Evolutionary conservation across 37 sponge, comb jelly and placozoan species (phyloP).

Genomic region (Cladorhizidae sp.): DNA sequence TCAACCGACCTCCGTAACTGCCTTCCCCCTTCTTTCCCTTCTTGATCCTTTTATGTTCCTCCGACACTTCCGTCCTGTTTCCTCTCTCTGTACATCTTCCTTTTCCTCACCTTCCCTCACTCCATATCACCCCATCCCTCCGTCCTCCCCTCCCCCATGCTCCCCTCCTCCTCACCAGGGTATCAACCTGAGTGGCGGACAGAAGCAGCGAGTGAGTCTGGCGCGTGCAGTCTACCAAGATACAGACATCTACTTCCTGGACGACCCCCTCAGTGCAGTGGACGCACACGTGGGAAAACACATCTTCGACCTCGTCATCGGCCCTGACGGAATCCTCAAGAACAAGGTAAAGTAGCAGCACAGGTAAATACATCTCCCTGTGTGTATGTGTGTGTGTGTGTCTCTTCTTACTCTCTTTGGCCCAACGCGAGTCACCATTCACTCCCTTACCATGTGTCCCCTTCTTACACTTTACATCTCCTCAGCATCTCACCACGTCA

Average conservation of each 20-base stretch:
- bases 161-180: conserved; percentile 59
- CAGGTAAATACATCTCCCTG: too few relatives aligned
- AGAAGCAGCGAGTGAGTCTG: conserved; percentile 98
- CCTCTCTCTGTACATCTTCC: neutral
- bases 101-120: neutral
- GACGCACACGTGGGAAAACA: conserved; percentile 99
- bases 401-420: neutral
- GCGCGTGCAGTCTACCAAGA: conserved; percentile 97
- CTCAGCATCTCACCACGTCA: neutral
- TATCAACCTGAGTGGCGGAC: conserved; percentile 99
- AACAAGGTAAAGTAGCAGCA: conserved; percentile 71
- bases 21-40: neutral
- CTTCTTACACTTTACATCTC: neutral
- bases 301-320: conserved; percentile 96
- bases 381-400: neutral
- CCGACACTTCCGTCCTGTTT: neutral
- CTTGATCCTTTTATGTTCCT: neutral
- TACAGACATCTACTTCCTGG: conserved; percentile 90
- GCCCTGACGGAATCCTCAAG: conserved; percentile 92
- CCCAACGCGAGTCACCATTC: neutral
- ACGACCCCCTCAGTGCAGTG: conserved; percentile 97
- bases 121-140: neutral
- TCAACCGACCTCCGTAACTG: neutral
- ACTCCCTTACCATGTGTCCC: neutral
- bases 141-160: neutral